Conservation (phyloP, 2,888 invertebrate species). For the Polydrusus pterygomalis region DNA sequence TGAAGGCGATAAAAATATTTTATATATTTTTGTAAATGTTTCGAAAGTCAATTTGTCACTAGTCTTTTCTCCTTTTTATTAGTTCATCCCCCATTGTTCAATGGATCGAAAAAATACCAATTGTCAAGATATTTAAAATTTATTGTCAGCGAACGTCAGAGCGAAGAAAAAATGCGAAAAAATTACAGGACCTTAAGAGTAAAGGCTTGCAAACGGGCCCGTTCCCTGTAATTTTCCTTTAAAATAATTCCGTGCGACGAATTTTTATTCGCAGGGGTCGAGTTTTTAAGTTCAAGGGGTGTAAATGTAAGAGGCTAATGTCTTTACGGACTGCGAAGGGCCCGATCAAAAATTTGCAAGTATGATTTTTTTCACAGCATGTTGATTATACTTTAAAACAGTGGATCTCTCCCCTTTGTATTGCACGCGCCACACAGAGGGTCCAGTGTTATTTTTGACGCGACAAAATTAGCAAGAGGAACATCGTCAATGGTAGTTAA, state of each 20-base stretch:
- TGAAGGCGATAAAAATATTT: not conserved
- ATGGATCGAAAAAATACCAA: conserved; percentile 31
- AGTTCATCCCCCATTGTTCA: conserved; percentile 11
- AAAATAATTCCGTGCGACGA: conserved; percentile 71
- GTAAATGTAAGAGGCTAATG: conserved; percentile 72
- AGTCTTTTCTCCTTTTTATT: conserved; percentile 8
- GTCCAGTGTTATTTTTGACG: too few relatives aligned
- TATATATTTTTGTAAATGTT: not conserved
- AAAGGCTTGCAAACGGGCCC: conserved; percentile 69
- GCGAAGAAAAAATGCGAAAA: conserved; percentile 37
- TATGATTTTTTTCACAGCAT: conserved; percentile 70
- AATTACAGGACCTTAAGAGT: conserved; percentile 61
- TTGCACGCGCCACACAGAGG: conserved; percentile 38
- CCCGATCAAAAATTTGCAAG: conserved; percentile 72
- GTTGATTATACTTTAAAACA: conserved; percentile 73
- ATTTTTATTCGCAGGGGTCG: conserved; percentile 65
- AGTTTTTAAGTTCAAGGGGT: conserved; percentile 63
- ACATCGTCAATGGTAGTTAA: too few relatives aligned
- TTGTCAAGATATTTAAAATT: conserved; percentile 48
- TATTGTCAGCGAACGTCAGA: conserved; percentile 38
- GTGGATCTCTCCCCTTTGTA: conserved; percentile 66
- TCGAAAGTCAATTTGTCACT: not conserved
- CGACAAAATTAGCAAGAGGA: too few relatives aligned
- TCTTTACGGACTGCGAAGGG: conserved; percentile 72
- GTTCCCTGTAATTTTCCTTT: conserved; percentile 70